Conservation (phyloP, 2,888 invertebrate genomes). For the Caenorhabditis becei region DNA sequence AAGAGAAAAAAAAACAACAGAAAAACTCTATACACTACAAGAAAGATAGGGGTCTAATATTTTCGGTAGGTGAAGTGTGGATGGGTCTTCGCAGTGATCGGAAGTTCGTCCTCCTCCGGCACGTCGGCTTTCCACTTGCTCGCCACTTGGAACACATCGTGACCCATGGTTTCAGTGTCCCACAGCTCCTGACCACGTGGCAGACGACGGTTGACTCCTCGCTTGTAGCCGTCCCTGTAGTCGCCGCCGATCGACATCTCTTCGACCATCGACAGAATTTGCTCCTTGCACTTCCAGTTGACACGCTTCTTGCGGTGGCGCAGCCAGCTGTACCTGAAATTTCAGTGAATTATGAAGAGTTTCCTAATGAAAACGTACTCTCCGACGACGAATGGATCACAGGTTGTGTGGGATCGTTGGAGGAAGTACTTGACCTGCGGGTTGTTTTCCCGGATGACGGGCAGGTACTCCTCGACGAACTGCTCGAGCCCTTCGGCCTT, state of each 20-base stretch:
- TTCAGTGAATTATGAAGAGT: not conserved
- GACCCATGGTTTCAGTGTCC: constrained; percentile 81
- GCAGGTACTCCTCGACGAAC: constrained; percentile 79
- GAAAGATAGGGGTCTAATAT: constrained; percentile 50
- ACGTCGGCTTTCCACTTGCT: constrained; percentile 79
- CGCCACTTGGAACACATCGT: constrained; percentile 77
- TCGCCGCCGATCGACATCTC: constrained; percentile 79
- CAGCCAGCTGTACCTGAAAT: constrained; percentile 71
- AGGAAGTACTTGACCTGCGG: constrained; percentile 56
- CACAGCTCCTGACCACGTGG: constrained; percentile 80
- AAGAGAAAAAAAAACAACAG: not conserved
- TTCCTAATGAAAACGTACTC: constrained; percentile 66
- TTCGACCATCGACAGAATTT: constrained; percentile 79
- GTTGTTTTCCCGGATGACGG: constrained; percentile 72
- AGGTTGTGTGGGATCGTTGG: constrained; percentile 71
- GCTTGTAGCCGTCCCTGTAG: constrained; percentile 73
- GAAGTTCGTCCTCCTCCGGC: constrained; percentile 66
- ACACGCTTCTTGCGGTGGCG: constrained; percentile 73
- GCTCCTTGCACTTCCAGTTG: constrained; percentile 74
- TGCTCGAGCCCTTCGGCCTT: constrained; percentile 79
- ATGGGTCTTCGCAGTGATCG: constrained; percentile 72
- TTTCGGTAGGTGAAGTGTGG: constrained; percentile 75
- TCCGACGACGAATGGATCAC: constrained; percentile 80
- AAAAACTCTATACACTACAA: constrained; percentile 13
- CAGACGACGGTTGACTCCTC: constrained; percentile 75